phyloP scores from a whole-genome alignment of 2,888 invertebrate species.

The Abrostola tripartita region DNA sequence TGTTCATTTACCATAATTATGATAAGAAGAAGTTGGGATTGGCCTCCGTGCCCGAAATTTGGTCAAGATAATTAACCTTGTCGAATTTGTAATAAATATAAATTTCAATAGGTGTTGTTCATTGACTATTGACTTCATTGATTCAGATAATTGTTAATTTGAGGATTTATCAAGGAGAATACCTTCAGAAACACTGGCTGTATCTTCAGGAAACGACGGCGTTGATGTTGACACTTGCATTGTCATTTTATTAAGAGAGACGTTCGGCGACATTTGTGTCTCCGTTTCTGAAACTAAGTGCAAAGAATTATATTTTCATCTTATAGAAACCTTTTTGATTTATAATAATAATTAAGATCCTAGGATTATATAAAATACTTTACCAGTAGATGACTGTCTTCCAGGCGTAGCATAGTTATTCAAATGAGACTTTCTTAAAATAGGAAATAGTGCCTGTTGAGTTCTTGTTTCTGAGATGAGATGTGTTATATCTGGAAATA shows the following conservation, averaged over 20 bases:
- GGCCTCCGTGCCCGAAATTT: too few species aligned
- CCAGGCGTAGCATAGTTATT: background rate
- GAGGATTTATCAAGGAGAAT: background rate
- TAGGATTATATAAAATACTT: background rate
- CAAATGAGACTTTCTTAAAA: conserved; percentile 14
- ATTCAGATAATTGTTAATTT: too few species aligned
- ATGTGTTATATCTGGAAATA: conserved; percentile 41
- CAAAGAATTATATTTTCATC: too few species aligned
- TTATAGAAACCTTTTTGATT: too few species aligned
- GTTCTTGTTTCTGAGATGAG: conserved; percentile 23
- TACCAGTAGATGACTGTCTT: conserved; percentile 3
- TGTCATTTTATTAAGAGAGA: conserved; percentile 26
- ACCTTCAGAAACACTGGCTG: conserved; percentile 9
- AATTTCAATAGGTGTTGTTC: too few species aligned
- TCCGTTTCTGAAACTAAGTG: conserved; percentile 35
- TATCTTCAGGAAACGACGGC: conserved; percentile 5
- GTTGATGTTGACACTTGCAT: conserved; percentile 24
- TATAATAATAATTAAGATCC: background rate
- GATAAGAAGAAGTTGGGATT: too few species aligned
- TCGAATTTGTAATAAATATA: too few species aligned
- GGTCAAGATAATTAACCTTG: too few species aligned
- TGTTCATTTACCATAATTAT: too few species aligned
- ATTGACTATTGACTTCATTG: too few species aligned
- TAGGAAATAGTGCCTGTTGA: conserved; percentile 26
- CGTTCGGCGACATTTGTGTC: conserved; percentile 13